Evolutionary conservation across 2,797 vertebrate species (phyloP).

Genomic region (Sphenopsis melanotis): DNA sequence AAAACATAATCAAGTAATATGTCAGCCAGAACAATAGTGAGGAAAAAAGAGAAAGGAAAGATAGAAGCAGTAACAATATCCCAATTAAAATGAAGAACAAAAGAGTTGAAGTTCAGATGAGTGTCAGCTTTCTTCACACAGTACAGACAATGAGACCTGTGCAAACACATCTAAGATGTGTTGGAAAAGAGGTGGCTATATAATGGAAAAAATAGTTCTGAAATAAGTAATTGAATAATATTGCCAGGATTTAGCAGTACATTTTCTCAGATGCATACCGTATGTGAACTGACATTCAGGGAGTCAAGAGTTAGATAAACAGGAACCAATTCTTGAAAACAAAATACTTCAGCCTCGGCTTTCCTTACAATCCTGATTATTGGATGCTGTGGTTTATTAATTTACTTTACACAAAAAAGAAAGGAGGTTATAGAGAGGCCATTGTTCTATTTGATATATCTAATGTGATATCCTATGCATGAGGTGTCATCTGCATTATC

Average conservation of each 20-base stretch:
- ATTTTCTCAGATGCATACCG: neutral
- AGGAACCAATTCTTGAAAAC: neutral
- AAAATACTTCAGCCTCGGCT: neutral
- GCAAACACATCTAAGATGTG: neutral
- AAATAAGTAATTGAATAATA: neutral
- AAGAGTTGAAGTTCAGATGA: neutral
- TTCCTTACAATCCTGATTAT: neutral
- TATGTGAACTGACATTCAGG: neutral
- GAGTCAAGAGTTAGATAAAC: neutral
- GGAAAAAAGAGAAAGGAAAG: neutral
- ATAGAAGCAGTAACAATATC: neutral
- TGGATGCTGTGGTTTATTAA: neutral
- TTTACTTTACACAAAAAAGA: neutral
- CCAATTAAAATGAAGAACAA: slow-evolving; percentile 25
- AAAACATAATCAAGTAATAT: neutral
- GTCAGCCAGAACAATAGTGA: neutral
- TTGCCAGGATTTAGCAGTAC: neutral
- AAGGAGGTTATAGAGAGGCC: neutral
- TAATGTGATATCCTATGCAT: neutral
- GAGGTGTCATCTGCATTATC: neutral
- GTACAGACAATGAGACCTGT: neutral
- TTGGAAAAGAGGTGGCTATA: neutral
- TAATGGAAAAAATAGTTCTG: neutral
- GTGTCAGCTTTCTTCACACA: neutral
- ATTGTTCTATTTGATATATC: neutral